Base-by-base conservation (phyloP, 2,888 invertebrate genomes). In the Isoperla grammatica region DNA sequence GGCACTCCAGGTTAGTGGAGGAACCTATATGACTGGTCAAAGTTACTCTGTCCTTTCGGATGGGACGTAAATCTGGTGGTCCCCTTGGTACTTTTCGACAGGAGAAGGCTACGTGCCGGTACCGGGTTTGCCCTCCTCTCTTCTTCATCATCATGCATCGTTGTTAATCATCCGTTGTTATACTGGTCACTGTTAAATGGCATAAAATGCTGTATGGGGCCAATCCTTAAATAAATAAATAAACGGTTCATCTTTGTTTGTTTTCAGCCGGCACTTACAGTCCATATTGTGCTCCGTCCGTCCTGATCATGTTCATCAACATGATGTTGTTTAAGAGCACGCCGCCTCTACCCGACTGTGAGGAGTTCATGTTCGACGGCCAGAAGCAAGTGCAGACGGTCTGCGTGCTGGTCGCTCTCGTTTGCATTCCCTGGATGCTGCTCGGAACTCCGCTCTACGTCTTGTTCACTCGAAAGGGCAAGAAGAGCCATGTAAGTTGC, bases 241-340 rank as follows among this genome's bases (percentile, higher is more conserved):
- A n/a, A n/a, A n/a, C n/a, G n/a, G n/a, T n/a, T n/a, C n/a, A n/a
- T 56, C 15, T 29, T 4, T 29, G 29, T 29, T 29, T 29, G 29
- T 8, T 29, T 29, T 8, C 8, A 29, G 29, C 4, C 8, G 29
- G 29, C 29, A 29, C 4, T 4, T 29, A 6, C n/a, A 46, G 53
- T 13, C 46, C 77, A 23, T 69, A 70, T 46, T 76, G 76, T 67
- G 82, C 83, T 2, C 83, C 83, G n/a, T 78, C 79, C 54, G 75
- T 83, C 29, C 75, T 83, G 15, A 81, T 83, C 64, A 78, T 78
- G 61, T 76, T 82, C 64, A 83, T 83, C 71, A 81, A 81, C 71
- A 83, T 83, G 82, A 79, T 81, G 67, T 71, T 81, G 70, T 73
- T 80, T 17, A 66, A 65, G 39, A 58, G 57, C 8, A 54, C 54